These are phyloP conservation scores for Orgyia antiqua DNA, from an alignment of 2,888 invertebrate species.

Conservation along the genomic window DNA sequence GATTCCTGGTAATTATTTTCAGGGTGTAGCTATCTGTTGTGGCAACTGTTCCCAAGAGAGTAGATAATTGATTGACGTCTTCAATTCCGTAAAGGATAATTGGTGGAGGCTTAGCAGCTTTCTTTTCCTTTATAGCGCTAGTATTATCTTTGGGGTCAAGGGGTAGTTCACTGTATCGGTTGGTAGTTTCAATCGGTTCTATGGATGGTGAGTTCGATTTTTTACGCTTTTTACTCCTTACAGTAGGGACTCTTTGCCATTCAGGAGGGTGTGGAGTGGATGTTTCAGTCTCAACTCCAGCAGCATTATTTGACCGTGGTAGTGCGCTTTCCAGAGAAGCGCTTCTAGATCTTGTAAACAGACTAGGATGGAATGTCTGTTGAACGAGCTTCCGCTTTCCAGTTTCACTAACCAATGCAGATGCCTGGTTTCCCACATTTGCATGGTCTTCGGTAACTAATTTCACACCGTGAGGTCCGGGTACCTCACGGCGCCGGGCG, in stretches of 20 bases:
- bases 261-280: background rate
- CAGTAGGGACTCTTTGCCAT: too few species aligned
- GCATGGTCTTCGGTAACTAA: background rate
- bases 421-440: background rate
- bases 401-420: background rate
- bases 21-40: too few species aligned
- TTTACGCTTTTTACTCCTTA: too few species aligned
- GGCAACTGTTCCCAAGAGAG: too few species aligned
- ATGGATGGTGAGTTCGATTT: background rate
- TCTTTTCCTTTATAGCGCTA: too few species aligned
- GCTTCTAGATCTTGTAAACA: background rate
- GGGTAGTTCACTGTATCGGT: background rate
- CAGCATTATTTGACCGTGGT: background rate
- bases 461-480: background rate
- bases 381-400: background rate
- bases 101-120: too few species aligned
- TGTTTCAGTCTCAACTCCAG: background rate
- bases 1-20: too few species aligned
- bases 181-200: background rate
- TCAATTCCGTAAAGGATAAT: too few species aligned
- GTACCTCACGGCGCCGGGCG: background rate
- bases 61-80: too few species aligned
- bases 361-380: background rate
- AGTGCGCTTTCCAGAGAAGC: background rate
- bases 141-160: background rate